Conservation (phyloP, 2,888 invertebrate species). For the Hypselothyrea guttata region DNA sequence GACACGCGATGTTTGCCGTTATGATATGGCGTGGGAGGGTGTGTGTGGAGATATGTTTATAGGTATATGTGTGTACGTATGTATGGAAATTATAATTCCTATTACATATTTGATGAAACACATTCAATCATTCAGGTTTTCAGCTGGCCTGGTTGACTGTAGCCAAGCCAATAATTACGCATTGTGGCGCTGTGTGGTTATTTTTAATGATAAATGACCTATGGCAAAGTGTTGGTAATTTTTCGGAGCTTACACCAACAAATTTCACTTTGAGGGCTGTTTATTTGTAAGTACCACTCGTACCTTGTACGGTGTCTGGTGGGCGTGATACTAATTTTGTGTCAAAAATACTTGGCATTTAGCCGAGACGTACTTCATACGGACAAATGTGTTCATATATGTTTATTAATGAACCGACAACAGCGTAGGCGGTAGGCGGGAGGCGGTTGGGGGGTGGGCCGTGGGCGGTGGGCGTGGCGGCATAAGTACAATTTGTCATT, state of each 20-base stretch:
- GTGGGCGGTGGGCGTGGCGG: constrained; percentile 14
- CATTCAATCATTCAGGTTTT: constrained; percentile 66
- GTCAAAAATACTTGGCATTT: constrained; percentile 62
- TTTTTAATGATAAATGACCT: constrained; percentile 75
- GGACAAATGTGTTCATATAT: constrained; percentile 13
- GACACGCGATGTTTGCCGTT: constrained; percentile 66
- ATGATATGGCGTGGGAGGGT: not conserved
- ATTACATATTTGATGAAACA: constrained; percentile 78
- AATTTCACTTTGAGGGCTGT: constrained; percentile 57
- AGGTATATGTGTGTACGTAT: constrained; percentile 43
- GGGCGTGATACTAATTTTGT: constrained; percentile 69
- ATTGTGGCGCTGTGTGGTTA: constrained; percentile 68
- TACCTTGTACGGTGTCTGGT: constrained; percentile 17
- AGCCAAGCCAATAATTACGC: constrained; percentile 70
- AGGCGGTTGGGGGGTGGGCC: not conserved
- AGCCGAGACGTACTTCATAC: constrained; percentile 16
- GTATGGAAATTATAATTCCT: constrained; percentile 76
- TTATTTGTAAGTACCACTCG: constrained; percentile 49
- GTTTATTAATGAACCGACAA: constrained; percentile 38
- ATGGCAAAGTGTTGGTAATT: constrained; percentile 71
- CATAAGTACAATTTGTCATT: constrained; percentile 74
- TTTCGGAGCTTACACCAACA: constrained; percentile 68
- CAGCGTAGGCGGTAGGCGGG: constrained; percentile 8
- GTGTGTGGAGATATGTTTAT: not conserved
- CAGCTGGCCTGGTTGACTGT: constrained; percentile 18